phyloP scores from a whole-genome alignment of 2,888 invertebrate species.

The Cephus nigrinus region DNA sequence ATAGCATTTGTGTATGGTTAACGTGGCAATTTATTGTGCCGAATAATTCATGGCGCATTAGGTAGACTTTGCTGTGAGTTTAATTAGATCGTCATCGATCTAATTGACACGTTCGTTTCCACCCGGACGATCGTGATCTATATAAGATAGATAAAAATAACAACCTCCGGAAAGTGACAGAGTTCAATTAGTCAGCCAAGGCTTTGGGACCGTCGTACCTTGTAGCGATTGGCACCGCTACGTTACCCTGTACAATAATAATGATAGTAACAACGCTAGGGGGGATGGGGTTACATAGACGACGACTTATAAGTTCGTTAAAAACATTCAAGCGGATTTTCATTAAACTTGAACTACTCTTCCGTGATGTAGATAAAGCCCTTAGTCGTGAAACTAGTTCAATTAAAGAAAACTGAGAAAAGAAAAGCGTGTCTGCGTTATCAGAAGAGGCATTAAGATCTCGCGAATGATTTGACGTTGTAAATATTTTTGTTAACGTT shows the following conservation, averaged over 20 bases:
- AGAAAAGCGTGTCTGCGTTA: background rate
- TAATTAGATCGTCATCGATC: constrained; percentile 43
- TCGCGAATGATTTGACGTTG: background rate
- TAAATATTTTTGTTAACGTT: background rate
- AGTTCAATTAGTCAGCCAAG: constrained; percentile 21
- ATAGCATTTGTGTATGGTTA: constrained; percentile 16
- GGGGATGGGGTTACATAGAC: background rate
- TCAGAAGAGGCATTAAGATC: background rate
- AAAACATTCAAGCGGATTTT: constrained; percentile 41
- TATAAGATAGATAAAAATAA: constrained; percentile 41
- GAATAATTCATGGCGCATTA: constrained; percentile 42
- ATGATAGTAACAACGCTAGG: background rate
- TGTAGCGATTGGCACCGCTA: constrained; percentile 3
- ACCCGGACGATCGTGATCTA: constrained; percentile 36
- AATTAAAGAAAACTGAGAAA: background rate
- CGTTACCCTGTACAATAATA: constrained; percentile 2
- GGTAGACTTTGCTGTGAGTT: constrained; percentile 53
- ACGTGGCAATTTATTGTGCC: constrained; percentile 52
- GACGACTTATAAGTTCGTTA: constrained; percentile 25
- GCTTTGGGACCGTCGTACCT: constrained; percentile 10
- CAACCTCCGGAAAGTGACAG: constrained; percentile 9
- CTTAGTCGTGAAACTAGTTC: constrained; percentile 3
- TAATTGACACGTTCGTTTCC: constrained; percentile 61
- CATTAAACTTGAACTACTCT: constrained; percentile 44
- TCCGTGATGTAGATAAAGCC: background rate